Base-by-base conservation (phyloP, 2,113 vertebrate species). In the Hemiscyllium ocellatum region DNA sequence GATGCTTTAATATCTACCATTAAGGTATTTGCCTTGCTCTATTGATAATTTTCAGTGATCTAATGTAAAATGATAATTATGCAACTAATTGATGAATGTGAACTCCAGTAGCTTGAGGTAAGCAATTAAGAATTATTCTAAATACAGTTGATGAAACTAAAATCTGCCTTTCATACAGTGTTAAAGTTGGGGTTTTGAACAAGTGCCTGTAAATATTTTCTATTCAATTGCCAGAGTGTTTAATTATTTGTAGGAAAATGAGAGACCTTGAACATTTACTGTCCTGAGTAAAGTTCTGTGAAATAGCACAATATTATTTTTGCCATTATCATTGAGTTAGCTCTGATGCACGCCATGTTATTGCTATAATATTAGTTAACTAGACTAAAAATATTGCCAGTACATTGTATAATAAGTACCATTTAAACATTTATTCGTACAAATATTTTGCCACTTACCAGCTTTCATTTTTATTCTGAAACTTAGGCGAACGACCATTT, bases 401-500 rank as follows among this genome's bases (percentile, higher is more conserved):
- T 15, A 65, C 17, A 91, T n/a, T 94, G 72, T 83, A 78, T 29
- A 22, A 61, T 61, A 33, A 69, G 2, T 70, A 24, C 10, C 37
- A 66, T 15, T 29, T 50, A 47, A 22, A 47, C 7, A 33, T 33
- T 61, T 26, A 37, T 24, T 95, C 29, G 17, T 50, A 26, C 61
- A 61, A 56, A 95, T 26, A 1, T 95, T 52, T 95, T 50, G 17
- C 0, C 1, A 1, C 13, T 94, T 17, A 2, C 0, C 0, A 85
- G 56, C 80, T 94, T n/a, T 89, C 72, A 0, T 42, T 26, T 76
- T 96, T 80, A 78, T 56, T 96, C 15, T 93, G 33, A 33, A n/a
- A 86, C 5, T 69, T 13, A 99, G 99, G 99, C 96, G 99, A 99
- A 96, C 98, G 99, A 95, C 99, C 99, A 0, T 99, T 98, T 94